Evolutionary conservation across 2,113 vertebrate genomes (phyloP).

Genomic region (Sapajus apella): DNA sequence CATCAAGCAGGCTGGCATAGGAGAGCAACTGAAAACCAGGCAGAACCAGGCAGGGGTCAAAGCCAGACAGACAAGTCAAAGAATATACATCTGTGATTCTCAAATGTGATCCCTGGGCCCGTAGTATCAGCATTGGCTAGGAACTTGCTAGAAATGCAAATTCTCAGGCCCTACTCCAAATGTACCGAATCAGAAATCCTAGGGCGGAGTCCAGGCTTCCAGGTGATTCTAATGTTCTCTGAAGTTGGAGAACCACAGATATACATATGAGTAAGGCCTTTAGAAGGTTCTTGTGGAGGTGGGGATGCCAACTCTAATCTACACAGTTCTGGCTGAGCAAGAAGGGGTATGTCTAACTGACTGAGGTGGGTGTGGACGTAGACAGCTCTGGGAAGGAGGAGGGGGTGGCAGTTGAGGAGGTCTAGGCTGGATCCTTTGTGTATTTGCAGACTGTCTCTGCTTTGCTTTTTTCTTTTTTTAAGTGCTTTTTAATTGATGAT

Average conservation of each 20-base stretch:
- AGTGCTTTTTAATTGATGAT: slow-evolving; percentile 32
- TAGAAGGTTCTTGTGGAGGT: background rate
- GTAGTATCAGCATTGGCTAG: background rate
- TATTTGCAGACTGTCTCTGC: background rate
- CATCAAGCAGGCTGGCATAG: fast-evolving
- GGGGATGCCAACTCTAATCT: background rate
- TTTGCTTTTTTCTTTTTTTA: background rate
- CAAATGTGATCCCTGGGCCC: background rate
- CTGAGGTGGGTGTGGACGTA: background rate
- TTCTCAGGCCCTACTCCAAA: background rate
- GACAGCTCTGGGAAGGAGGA: background rate
- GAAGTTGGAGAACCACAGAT: background rate
- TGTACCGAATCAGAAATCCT: background rate
- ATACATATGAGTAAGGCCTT: background rate
- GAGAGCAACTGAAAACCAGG: background rate
- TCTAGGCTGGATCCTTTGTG: background rate
- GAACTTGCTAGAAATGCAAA: background rate
- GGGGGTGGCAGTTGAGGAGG: background rate
- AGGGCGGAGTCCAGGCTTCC: background rate
- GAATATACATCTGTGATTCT: background rate
- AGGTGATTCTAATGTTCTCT: background rate
- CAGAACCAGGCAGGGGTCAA: background rate
- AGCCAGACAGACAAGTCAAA: background rate
- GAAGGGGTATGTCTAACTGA: background rate
- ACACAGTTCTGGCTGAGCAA: background rate